Conservation (phyloP, 2,113 vertebrate genomes). For the Axis porcinus region DNA sequence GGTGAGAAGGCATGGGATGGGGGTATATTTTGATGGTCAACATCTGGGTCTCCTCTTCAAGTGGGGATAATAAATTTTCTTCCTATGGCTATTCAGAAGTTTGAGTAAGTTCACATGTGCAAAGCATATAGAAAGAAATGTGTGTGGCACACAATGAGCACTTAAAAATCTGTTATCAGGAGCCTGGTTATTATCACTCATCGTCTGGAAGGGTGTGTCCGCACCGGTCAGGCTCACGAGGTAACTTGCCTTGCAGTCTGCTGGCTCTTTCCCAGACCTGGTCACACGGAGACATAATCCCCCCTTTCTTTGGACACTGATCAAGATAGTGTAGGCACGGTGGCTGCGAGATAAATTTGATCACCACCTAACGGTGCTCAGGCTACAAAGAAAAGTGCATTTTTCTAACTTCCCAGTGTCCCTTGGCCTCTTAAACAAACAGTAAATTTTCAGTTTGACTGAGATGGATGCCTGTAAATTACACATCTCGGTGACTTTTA, state of each 20-base stretch:
- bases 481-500: fast-evolving
- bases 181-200: neutral
- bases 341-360: neutral
- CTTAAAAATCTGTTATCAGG: fast-evolving
- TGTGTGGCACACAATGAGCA: neutral
- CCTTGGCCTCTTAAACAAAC: neutral
- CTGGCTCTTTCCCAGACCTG: too few species aligned
- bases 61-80: neutral
- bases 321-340: fast-evolving
- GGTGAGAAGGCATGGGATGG: neutral
- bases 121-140: neutral
- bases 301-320: neutral
- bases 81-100: neutral
- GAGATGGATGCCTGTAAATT: fast-evolving
- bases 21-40: neutral
- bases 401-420: neutral
- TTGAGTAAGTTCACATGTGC: neutral
- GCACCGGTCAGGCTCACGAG: fast-evolving
- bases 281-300: fast-evolving
- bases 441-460: neutral
- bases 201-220: fast-evolving
- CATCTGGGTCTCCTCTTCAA: neutral
- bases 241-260: too few species aligned
- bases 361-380: fast-evolving
- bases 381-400: neutral